Evolutionary conservation across 1,140 invertebrate species (phyloP), one percentile per base, ranked within the genome.

Genomic region (Agrypnia vestita): DNA sequence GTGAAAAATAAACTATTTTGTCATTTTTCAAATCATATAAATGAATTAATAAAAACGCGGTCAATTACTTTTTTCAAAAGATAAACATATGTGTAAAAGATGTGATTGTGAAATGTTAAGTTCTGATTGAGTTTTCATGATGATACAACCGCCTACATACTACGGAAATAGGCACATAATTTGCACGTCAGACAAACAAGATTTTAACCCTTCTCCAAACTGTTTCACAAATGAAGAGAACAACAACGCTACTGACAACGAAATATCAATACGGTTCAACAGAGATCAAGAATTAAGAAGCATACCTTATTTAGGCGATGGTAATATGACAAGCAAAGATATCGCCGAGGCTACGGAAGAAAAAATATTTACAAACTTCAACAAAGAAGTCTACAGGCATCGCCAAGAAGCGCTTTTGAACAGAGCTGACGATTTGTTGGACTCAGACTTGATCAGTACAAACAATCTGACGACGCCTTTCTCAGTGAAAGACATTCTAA

Each of bases 401-500:
- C 25, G 25, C 25, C 25, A 35, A 35, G 25, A 35, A 35, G 25
- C 35, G 12, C 19, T 62, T 62, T 62, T 62, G 25, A 62, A 12
- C 7, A n/a, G n/a, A 49, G 13, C 0, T 10, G 76, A 78, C 69
- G 56, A 67, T 43, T 43, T 78, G 15, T 47, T 78, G n/a, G 43
- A 71, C 21, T n/a, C 64, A 49, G 77, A 78, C 21, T 21, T 78
- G 15, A 78, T 77, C 17, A 71, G 46, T 6, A 35, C 56, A 7
- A 75, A 47, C 17, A 80, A 67, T 78, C 83, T 87, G 15, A 87
- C 85, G 55, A 93, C 92, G 0, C 92, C 92, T 25, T 93, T 93
- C 85, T 92, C 91, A 0, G 92, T 93, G 1, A 93, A 93, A 86
- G 92, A 93, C 85, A 93, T 93, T 78, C 84, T 93, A 35, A 93